Evolutionary conservation across 2,113 vertebrate genomes (phyloP).

Genomic region (Stercorarius parasiticus): DNA sequence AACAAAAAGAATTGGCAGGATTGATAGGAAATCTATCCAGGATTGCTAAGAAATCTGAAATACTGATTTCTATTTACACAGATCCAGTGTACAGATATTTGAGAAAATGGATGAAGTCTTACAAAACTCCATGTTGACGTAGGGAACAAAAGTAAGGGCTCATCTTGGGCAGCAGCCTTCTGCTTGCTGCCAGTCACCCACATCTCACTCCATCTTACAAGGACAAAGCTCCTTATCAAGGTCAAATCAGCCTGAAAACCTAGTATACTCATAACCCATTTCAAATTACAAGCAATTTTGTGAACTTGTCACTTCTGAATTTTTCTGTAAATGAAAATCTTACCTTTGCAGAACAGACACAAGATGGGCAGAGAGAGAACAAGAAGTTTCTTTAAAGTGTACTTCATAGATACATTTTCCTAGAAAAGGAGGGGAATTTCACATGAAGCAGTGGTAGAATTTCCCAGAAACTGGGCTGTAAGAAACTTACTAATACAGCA

Average conservation of each 20-base stretch:
- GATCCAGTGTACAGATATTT: neutral
- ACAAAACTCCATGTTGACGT: neutral
- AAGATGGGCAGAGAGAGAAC: neutral
- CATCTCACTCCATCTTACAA: neutral
- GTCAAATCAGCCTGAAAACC: neutral
- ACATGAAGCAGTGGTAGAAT: neutral
- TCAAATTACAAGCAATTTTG: neutral
- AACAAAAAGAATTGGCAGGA: neutral
- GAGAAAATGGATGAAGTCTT: neutral
- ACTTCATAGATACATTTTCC: neutral
- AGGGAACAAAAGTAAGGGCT: neutral
- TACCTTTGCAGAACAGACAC: neutral
- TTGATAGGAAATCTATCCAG: neutral
- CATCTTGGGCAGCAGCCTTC: neutral
- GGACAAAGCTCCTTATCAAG: neutral
- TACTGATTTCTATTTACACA: neutral
- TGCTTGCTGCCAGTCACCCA: neutral
- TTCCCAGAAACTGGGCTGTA: neutral
- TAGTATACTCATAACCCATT: neutral
- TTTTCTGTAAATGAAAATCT: neutral
- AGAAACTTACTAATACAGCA: neutral
- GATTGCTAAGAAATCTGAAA: neutral
- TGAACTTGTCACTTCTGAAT: neutral
- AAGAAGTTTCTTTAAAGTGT: neutral
- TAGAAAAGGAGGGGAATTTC: neutral